Evolutionary conservation across 2,113 vertebrate genomes (phyloP).

Genomic region (Podarcis cretensis): DNA sequence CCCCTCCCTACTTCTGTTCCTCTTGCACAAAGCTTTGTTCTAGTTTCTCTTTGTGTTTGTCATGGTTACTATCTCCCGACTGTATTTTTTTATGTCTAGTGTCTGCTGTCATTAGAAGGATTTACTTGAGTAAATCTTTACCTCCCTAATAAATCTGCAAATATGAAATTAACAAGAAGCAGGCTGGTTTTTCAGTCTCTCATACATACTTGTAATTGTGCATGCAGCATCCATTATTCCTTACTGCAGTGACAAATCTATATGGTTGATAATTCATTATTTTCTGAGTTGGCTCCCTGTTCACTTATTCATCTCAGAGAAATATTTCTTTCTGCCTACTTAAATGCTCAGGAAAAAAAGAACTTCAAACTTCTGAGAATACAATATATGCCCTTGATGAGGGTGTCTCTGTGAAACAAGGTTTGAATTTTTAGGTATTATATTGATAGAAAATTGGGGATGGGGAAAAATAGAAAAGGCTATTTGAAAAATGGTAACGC

Average conservation of each 20-base stretch:
- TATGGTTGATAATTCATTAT: background rate
- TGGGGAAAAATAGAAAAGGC: background rate
- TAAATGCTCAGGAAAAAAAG: background rate
- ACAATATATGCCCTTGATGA: background rate
- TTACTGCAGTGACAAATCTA: background rate
- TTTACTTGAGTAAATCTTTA: conserved; percentile 1
- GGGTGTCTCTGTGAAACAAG: background rate
- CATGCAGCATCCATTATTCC: background rate
- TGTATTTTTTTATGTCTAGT: background rate
- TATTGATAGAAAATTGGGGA: background rate
- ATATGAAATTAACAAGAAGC: background rate
- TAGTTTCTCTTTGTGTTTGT: background rate
- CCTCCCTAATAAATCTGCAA: background rate
- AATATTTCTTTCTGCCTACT: background rate
- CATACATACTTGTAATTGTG: background rate
- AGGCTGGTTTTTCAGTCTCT: background rate
- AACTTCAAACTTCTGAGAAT: background rate
- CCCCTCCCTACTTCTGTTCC: background rate
- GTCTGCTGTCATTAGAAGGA: background rate
- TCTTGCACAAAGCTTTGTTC: background rate
- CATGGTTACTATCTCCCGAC: background rate
- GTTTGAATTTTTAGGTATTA: background rate
- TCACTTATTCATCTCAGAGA: background rate
- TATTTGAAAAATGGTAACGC: background rate
- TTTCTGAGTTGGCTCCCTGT: background rate